Evolutionary conservation across 2,113 vertebrate genomes (phyloP), one percentile per base, ranked within the genome.

Genomic region (Oncorhynchus mykiss): DNA sequence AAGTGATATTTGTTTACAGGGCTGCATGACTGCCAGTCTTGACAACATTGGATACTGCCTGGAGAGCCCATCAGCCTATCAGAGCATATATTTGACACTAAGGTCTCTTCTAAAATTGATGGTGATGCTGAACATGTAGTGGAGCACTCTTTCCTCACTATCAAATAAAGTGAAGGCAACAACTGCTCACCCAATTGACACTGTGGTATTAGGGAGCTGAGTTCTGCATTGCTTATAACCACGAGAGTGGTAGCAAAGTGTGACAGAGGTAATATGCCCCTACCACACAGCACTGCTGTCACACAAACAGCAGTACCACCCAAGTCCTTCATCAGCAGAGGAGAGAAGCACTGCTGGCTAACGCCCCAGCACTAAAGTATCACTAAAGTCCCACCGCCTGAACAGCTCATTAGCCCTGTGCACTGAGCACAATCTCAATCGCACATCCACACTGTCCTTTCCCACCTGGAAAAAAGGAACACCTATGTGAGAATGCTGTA

Each of bases 381-480:
- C 82, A 78, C 72, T 77, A 67, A 80, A 81, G 84, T 78, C 75
- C 12, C 13, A 18, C 74, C 34, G 48, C 82, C 87, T 84, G 72
- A 87, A 79, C 86, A 88, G 82, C 81, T 90, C 87, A 88, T 92
- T 91, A 91, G 86, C 80, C 84, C 85, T 86, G 84, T 89, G 91
- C 74, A 65, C 59, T 49, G 59, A 79, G 84, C 6, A 1, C 34
- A 34, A 34, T 34, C 34, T 34, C 34, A 8, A 34, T 34, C 1
- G 6, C 34, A 34, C 6, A 27, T 34, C 34, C 6, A 34, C 34
- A 34, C 34, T 34, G 6, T 34, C 34, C 34, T 34, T 34, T 34
- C 34, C 6, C 34, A 34, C 1, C 34, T 34, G 34, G 34, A 34
- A 7, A 34, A 34, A 34, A 34, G 34, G 6, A 34, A 34, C 34